These are phyloP conservation scores for Artemia franciscana DNA, from an alignment of 1,140 invertebrate genomes.

Conservation along the genomic window DNA sequence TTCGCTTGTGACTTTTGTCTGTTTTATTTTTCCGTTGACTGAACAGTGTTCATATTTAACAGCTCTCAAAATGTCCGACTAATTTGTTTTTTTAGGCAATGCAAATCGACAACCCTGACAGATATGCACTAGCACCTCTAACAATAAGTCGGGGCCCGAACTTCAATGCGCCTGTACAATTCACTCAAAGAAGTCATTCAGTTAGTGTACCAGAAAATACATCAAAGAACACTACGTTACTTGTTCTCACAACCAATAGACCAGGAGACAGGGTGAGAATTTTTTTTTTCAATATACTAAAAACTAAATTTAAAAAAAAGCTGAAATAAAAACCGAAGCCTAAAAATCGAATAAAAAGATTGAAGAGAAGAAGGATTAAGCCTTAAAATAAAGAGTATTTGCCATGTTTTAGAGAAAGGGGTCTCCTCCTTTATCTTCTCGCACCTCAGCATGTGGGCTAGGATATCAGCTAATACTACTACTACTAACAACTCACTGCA, in stretches of 20 bases:
- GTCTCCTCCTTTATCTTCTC: no score
- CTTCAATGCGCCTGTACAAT: slow-evolving; percentile 28
- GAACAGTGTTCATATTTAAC: no score
- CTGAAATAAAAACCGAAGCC: no score
- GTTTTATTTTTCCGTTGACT: neutral
- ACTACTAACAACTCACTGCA: no score
- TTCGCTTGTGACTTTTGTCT: neutral
- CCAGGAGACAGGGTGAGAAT: slow-evolving; percentile 28
- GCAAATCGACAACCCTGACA: slow-evolving; percentile 63
- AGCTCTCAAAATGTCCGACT: no score
- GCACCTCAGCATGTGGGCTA: no score
- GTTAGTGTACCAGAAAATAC: slow-evolving; percentile 48
- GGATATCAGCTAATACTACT: no score
- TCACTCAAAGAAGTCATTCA: slow-evolving; percentile 44
- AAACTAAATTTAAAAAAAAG: no score
- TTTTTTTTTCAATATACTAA: neutral
- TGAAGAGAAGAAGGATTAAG: no score
- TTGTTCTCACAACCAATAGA: slow-evolving; percentile 33
- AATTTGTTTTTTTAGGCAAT: slow-evolving; percentile 32
- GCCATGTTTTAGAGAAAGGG: no score
- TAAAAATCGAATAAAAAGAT: no score
- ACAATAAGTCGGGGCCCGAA: slow-evolving; percentile 29
- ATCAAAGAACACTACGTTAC: slow-evolving; percentile 39
- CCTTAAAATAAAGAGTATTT: no score
- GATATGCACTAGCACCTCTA: slow-evolving; percentile 58